A percentile compares a stretch with the other conserved stretches of the same genome.
These are phyloP conservation scores for Hesperophylax magnus DNA, from an alignment of 1,140 invertebrate genomes.

Conservation along the genomic window DNA sequence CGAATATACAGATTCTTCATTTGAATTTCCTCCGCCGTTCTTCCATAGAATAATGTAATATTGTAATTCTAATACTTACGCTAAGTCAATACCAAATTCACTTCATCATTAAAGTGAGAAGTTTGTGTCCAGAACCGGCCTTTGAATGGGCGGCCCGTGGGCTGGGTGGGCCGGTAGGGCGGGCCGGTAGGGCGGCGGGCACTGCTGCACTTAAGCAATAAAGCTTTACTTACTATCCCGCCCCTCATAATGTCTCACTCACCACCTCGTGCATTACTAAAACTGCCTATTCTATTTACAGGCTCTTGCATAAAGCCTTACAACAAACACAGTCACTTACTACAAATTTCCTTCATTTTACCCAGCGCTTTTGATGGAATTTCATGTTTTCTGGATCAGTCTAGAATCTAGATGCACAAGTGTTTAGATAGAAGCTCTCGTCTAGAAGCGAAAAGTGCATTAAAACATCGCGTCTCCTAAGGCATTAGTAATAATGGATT, in stretches of 20 bases:
- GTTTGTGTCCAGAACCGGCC: neutral
- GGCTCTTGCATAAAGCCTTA: neutral
- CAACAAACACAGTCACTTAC: neutral
- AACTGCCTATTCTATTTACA: neutral
- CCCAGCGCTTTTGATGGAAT: neutral
- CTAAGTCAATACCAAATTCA: neutral
- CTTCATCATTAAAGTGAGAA: no score
- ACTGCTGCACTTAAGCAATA: slow-evolving; percentile 50
- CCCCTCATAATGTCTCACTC: slow-evolving; percentile 20
- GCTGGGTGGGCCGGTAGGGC: slow-evolving; percentile 28
- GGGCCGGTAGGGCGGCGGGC: slow-evolving; percentile 29
- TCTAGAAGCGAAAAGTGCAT: slow-evolving; percentile 44
- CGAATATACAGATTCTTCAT: no score
- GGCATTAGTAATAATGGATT: slow-evolving; percentile 17
- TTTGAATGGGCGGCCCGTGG: slow-evolving; percentile 21
- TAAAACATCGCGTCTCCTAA: neutral
- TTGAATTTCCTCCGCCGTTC: no score
- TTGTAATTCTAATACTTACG: neutral
- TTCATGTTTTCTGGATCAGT: neutral
- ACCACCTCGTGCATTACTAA: slow-evolving; percentile 8
- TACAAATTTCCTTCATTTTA: neutral
- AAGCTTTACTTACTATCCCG: slow-evolving; percentile 34
- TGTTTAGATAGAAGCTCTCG: neutral
- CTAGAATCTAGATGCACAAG: no score
- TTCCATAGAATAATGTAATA: no score